These are phyloP conservation scores for Tetramorium parvispinum DNA, from an alignment of 1,140 invertebrate species.

Conservation along the genomic window DNA sequence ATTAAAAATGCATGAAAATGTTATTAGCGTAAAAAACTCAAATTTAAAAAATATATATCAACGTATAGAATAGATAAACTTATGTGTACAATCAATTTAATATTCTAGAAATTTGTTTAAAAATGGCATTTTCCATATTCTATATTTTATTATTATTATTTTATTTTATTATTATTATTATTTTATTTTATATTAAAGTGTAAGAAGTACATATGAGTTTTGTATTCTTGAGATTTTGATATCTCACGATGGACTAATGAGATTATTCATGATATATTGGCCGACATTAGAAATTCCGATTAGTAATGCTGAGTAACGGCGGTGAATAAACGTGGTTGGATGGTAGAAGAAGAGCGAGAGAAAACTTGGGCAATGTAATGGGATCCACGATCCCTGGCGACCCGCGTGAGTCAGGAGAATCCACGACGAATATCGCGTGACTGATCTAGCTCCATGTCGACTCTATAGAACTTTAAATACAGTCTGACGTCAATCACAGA, in stretches of 20 bases:
- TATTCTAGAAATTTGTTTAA: too few relatives aligned
- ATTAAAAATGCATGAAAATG: too few relatives aligned
- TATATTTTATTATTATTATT: background rate
- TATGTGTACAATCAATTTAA: too few relatives aligned
- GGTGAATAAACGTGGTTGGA: slow-evolving; percentile 20
- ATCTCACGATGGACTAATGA: background rate
- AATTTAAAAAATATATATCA: too few relatives aligned
- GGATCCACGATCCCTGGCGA: slow-evolving; percentile 27
- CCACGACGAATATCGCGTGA: slow-evolving; percentile 38
- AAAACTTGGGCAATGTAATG: slow-evolving; percentile 29
- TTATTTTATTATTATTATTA: too few relatives aligned
- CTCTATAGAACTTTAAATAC: slow-evolving; percentile 58
- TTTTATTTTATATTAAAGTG: background rate
- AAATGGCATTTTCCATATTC: too few relatives aligned
- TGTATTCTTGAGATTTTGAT: background rate
- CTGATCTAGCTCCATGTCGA: slow-evolving; percentile 25
- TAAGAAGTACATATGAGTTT: background rate
- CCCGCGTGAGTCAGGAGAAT: slow-evolving; percentile 31
- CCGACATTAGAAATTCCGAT: background rate
- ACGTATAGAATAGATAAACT: too few relatives aligned
- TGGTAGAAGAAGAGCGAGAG: background rate
- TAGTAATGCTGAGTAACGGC: background rate
- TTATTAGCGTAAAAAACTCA: too few relatives aligned
- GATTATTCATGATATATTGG: background rate
- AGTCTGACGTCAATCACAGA: slow-evolving; percentile 52